phyloP scores from a whole-genome alignment of 2,113 vertebrate genomes.

The Phrynosoma blainvillii region DNA sequence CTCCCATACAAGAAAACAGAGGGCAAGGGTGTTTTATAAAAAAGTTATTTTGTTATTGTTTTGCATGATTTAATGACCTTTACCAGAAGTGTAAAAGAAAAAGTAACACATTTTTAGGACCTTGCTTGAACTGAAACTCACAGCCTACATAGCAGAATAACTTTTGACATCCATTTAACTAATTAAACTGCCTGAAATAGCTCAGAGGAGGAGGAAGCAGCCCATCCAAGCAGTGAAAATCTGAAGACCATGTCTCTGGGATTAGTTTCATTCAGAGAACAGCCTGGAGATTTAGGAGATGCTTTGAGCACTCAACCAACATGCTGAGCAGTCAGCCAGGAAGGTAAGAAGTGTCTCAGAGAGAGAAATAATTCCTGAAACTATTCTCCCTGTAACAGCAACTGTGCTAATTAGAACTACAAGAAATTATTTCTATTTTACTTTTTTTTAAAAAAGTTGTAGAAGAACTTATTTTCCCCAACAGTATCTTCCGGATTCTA shows the following conservation, averaged over 20 bases:
- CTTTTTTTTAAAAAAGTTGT: not conserved
- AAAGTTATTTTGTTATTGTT: not conserved
- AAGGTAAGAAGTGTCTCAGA: not conserved
- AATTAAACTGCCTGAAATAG: not conserved
- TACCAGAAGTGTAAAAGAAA: not conserved
- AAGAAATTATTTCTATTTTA: not conserved
- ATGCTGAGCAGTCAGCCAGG: not conserved
- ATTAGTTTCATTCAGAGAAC: conserved; percentile 2
- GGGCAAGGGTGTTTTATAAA: not conserved
- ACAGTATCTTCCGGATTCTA: not conserved
- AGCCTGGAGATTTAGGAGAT: not conserved
- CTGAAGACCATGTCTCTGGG: not conserved
- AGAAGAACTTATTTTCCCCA: not conserved
- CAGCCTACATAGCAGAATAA: not conserved
- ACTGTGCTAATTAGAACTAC: not conserved
- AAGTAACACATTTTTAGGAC: not conserved
- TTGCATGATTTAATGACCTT: not conserved
- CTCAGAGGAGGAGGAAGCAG: not conserved
- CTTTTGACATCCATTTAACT: not conserved
- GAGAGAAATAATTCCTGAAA: not conserved
- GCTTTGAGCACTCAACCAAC: not conserved
- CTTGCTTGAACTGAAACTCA: not conserved
- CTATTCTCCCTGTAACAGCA: not conserved
- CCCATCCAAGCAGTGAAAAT: not conserved
- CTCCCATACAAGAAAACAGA: not conserved